Conservation (phyloP, 2,888 invertebrate species). For the Drosophila rubida region DNA sequence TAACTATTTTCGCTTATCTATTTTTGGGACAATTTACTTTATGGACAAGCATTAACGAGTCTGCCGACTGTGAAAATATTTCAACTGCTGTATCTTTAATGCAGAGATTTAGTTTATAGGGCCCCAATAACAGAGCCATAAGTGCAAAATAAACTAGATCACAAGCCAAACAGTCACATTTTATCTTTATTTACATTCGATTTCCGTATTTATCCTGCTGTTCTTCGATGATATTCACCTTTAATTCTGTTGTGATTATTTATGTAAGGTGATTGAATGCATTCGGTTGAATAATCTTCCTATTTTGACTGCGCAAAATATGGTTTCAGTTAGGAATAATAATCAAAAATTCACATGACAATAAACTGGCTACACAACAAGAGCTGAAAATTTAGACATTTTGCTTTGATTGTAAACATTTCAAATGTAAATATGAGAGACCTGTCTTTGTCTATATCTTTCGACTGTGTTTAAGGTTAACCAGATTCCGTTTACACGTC, state of each 20-base stretch:
- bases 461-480: conserved; percentile 62
- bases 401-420: conserved; percentile 48
- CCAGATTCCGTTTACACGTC: conserved; percentile 61
- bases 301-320: conserved; percentile 46
- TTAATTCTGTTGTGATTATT: conserved; percentile 27
- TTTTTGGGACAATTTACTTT: conserved; percentile 1
- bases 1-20: conserved; percentile 15
- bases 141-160: not conserved
- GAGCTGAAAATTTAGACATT: conserved; percentile 32
- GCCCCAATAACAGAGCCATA: not conserved
- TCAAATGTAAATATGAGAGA: conserved; percentile 60
- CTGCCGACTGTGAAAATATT: not conserved
- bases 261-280: conserved; percentile 42
- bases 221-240: conserved; percentile 3
- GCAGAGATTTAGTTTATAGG: not conserved
- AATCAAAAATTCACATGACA: conserved; percentile 53
- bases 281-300: conserved; percentile 16
- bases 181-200: conserved; percentile 15
- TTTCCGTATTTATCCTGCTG: conserved; percentile 15
- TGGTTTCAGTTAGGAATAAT: conserved; percentile 25
- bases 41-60: not conserved
- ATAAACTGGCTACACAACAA: conserved; percentile 47
- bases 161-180: not conserved
- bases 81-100: conserved; percentile 12
- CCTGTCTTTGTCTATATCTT: conserved; percentile 11